phyloP scores from a whole-genome alignment of 2,888 invertebrate genomes.

The Priocnemis perturbator region DNA sequence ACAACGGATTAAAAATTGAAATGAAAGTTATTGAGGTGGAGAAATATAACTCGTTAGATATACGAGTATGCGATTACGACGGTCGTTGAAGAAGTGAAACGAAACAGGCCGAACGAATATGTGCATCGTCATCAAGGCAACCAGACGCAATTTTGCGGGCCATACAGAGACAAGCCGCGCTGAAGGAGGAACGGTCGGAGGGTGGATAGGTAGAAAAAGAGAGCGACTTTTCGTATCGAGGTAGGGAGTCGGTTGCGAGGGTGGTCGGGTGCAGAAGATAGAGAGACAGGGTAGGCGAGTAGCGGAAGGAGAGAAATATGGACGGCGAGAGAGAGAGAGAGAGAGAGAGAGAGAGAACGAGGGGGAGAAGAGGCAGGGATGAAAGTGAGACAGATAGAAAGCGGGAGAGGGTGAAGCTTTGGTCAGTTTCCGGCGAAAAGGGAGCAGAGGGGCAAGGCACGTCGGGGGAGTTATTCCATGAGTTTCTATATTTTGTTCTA shows the following conservation, averaged over 20 bases:
- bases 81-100: slow-evolving; percentile 7
- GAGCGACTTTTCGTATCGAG: slow-evolving; percentile 5
- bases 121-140: slow-evolving; percentile 49
- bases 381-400: slow-evolving; percentile 5
- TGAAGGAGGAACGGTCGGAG: slow-evolving; percentile 28
- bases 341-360: slow-evolving; percentile 40
- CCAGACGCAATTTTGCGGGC: slow-evolving; percentile 64
- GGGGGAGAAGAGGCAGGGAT: slow-evolving; percentile 25
- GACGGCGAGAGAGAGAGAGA: neutral
- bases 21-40: neutral
- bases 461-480: slow-evolving; percentile 52
- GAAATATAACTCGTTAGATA: neutral
- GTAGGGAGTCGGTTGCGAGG: slow-evolving; percentile 10
- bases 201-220: slow-evolving; percentile 29
- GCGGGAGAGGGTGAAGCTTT: neutral
- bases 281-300: neutral
- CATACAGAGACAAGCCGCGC: slow-evolving; percentile 1
- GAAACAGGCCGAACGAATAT: slow-evolving; percentile 33
- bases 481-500: slow-evolving; percentile 72
- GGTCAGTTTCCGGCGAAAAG: slow-evolving; percentile 15
- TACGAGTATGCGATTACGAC: no score
- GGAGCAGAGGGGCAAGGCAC: slow-evolving; percentile 32
- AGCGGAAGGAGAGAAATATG: slow-evolving; percentile 1
- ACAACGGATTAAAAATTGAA: neutral
- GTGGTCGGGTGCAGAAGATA: slow-evolving; percentile 25